Evolutionary conservation across 2,888 invertebrate genomes (phyloP).

Genomic region (Acanthacorydalis orientalis): DNA sequence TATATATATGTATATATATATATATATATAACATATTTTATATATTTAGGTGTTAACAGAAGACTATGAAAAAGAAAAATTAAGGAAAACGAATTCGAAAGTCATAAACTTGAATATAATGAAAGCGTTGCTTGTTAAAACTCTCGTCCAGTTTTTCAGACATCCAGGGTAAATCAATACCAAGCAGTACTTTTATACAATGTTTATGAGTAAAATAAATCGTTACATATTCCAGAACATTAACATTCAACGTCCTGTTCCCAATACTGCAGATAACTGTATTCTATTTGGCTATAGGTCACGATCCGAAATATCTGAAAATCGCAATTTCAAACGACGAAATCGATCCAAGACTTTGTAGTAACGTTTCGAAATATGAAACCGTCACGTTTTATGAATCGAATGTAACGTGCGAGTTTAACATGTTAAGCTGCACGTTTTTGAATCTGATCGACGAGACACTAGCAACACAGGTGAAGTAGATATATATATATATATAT

Average conservation of each 20-base stretch:
- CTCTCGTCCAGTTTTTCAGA: constrained; percentile 47
- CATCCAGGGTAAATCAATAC: constrained; percentile 44
- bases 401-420: constrained; percentile 30
- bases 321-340: constrained; percentile 72
- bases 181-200: neutral
- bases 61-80: neutral
- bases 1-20: no score
- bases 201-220: neutral
- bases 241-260: constrained; percentile 65
- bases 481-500: neutral
- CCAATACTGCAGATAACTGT: constrained; percentile 65
- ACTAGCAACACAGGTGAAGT: constrained; percentile 31
- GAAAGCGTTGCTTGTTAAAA: constrained; percentile 52
- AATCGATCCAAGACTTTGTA: constrained; percentile 20
- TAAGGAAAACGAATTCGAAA: neutral
- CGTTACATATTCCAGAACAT: constrained; percentile 39
- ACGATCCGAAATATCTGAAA: constrained; percentile 51
- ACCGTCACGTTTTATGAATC: constrained; percentile 23
- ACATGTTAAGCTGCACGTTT: constrained; percentile 43
- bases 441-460: constrained; percentile 37
- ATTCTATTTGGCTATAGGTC: constrained; percentile 68
- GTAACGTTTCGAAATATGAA: constrained; percentile 14
- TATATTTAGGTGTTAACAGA: neutral
- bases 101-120: constrained; percentile 22
- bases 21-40: neutral